These are phyloP conservation scores for Formica exsecta DNA, from an alignment of 1,140 invertebrate genomes.

Conservation along the genomic window DNA sequence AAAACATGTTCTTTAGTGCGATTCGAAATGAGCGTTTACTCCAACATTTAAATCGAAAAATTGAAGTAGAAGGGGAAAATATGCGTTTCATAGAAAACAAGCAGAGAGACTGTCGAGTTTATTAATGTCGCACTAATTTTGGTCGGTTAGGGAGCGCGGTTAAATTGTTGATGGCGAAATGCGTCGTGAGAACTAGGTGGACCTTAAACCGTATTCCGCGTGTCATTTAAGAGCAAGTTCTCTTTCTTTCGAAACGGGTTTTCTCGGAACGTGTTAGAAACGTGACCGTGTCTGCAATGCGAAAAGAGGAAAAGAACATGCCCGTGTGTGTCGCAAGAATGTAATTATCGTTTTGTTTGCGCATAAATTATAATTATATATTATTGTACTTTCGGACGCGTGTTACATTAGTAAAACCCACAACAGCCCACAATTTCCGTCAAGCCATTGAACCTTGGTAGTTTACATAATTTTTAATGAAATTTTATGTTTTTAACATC, in stretches of 20 bases:
- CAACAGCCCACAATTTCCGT: not conserved
- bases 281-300: conserved; percentile 64
- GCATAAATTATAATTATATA: conserved; percentile 1
- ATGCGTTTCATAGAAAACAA: conserved; percentile 11
- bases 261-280: conserved; percentile 64
- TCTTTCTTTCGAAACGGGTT: conserved; percentile 72
- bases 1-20: not conserved
- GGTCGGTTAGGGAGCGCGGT: not conserved
- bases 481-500: not conserved
- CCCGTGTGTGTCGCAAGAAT: conserved; percentile 22
- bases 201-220: conserved; percentile 60
- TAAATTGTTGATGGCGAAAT: conserved; percentile 64
- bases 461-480: not conserved
- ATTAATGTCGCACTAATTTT: conserved; percentile 40
- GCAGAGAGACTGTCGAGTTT: not conserved
- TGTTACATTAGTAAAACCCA: conserved; percentile 16
- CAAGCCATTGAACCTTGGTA: not conserved
- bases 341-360: conserved; percentile 29
- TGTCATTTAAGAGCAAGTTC: conserved; percentile 65
- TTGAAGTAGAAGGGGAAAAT: not conserved
- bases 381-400: not conserved
- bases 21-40: not conserved
- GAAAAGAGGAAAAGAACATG: conserved; percentile 58
- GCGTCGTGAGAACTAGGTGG: conserved; percentile 72
- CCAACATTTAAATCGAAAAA: not conserved